Evolutionary conservation across 2,113 vertebrate species (phyloP).

Genomic region (Microcebus griseorufus): DNA sequence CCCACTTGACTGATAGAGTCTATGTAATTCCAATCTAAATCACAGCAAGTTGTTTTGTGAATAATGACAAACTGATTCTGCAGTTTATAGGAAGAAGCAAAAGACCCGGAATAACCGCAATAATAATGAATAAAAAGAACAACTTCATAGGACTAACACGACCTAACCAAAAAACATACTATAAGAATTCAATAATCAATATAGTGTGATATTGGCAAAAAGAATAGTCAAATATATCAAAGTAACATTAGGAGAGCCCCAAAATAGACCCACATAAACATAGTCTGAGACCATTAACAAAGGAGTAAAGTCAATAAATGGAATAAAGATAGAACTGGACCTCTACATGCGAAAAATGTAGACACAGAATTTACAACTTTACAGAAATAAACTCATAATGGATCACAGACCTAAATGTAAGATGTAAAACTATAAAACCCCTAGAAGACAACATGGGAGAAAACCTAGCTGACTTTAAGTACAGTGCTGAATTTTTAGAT

Average conservation of each 20-base stretch:
- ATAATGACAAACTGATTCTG: background rate
- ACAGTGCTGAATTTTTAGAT: background rate
- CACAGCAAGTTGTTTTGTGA: background rate
- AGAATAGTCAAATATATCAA: background rate
- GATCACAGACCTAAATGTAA: background rate
- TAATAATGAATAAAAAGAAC: background rate
- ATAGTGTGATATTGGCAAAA: background rate
- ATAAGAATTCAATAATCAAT: background rate
- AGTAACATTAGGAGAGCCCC: background rate
- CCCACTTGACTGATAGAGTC: background rate
- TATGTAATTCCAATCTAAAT: background rate
- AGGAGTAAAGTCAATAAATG: background rate
- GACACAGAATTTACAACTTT: background rate
- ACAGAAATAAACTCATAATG: background rate
- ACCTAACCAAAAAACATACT: background rate
- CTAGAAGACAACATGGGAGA: background rate
- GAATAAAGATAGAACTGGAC: background rate
- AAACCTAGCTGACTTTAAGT: background rate
- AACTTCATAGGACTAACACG: background rate
- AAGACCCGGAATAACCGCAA: background rate
- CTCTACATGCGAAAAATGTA: background rate
- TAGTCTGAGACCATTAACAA: background rate
- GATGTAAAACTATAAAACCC: background rate
- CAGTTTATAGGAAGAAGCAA: background rate
- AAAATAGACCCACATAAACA: background rate